Percentiles rank a stretch among this genome's conserved stretches.
Evolutionary conservation across 1,140 invertebrate species (phyloP).

Genomic region (Drosophila auraria): DNA sequence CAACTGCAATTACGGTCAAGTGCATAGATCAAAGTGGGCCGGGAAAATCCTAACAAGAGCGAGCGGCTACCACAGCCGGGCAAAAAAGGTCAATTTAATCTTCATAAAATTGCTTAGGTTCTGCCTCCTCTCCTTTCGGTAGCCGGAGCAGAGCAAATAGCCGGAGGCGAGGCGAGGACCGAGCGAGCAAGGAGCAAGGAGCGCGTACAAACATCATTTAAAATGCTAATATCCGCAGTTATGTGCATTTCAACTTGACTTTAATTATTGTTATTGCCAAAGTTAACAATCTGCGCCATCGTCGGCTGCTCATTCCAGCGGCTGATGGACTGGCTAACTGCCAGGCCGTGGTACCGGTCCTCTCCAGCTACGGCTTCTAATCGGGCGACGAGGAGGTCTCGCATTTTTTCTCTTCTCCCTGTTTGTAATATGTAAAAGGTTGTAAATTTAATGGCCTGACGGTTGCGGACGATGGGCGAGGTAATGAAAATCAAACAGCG

Average conservation of each 20-base stretch:
- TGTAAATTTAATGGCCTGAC: constrained; percentile 79
- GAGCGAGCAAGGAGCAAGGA: constrained; percentile 10
- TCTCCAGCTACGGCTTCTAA: constrained; percentile 53
- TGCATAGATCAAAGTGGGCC: constrained; percentile 65
- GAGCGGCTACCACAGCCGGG: constrained; percentile 20
- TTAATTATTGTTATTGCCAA: constrained; percentile 85
- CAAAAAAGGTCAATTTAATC: constrained; percentile 78
- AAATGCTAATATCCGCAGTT: constrained; percentile 83
- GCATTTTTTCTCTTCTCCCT: constrained; percentile 30
- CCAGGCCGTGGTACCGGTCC: constrained; percentile 14
- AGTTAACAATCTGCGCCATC: constrained; percentile 80
- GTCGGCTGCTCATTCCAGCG: constrained; percentile 64
- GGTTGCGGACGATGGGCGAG: constrained; percentile 43
- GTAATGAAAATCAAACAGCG: constrained; percentile 83
- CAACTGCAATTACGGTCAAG: constrained; percentile 66
- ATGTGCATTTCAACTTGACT: constrained; percentile 84
- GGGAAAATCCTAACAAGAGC: constrained; percentile 11
- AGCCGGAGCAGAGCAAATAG: constrained; percentile 49
- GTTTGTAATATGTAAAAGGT: constrained; percentile 77
- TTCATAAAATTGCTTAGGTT: constrained; percentile 75
- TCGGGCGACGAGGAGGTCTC: constrained; percentile 29
- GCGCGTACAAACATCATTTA: constrained; percentile 76
- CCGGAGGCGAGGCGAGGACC: constrained; percentile 24
- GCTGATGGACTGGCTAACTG: constrained; percentile 76
- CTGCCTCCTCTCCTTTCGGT: constrained; percentile 43